Conservation (phyloP, 2,113 vertebrate genomes). For the Lethenteron camtschaticum region DNA sequence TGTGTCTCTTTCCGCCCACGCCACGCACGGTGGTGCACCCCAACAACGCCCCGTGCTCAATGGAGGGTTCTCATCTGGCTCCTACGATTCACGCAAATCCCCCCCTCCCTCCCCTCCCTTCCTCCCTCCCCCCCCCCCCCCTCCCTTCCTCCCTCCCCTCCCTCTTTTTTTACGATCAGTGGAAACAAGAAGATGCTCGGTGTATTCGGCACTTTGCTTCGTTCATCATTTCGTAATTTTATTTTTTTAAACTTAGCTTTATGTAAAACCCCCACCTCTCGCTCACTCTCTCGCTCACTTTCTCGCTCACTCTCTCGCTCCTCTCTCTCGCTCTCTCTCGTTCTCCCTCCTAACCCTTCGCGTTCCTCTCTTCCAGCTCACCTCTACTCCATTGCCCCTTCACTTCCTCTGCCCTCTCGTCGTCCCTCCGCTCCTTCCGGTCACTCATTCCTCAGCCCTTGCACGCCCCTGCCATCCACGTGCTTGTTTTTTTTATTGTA, state of each 20-base stretch:
- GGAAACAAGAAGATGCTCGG: no score
- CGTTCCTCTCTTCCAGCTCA: neutral
- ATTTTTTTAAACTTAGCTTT: no score
- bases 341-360: neutral
- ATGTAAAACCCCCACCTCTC: no score
- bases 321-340: neutral
- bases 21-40: no score
- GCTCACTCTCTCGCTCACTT: neutral
- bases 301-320: neutral
- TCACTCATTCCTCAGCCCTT: no score
- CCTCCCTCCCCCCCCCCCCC: neutral
- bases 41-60: no score
- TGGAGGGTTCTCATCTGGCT: neutral
- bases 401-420: neutral
- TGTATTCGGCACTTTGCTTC: no score
- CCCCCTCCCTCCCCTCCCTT: neutral
- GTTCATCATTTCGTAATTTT: no score
- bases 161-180: neutral
- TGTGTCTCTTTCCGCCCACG: no score
- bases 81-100: neutral
- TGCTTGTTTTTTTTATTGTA: no score
- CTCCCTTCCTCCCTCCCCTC: neutral
- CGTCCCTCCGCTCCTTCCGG: neutral
- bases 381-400: neutral
- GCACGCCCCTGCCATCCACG: no score